These are phyloP conservation scores for Mystacornis crossleyi DNA, from an alignment of 2,113 vertebrate species.

Conservation along the genomic window DNA sequence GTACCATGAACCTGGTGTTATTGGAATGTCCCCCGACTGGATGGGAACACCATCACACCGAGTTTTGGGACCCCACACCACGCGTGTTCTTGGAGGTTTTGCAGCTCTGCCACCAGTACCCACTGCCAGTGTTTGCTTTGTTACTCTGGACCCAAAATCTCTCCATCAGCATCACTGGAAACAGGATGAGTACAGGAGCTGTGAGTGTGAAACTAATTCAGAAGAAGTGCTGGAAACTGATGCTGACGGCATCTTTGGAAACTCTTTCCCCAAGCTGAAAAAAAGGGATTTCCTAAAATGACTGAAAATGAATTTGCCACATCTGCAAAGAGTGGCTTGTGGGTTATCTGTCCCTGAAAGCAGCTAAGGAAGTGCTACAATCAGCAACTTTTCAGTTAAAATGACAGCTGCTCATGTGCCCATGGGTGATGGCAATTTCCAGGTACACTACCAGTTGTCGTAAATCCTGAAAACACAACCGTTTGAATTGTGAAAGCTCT, in stretches of 20 bases:
- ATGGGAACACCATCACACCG: neutral
- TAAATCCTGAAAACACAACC: neutral
- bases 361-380: neutral
- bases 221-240: conserved; percentile 12
- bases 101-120: neutral
- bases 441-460: neutral
- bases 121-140: neutral
- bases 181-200: neutral
- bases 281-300: conserved; percentile 23
- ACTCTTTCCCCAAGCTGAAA: neutral
- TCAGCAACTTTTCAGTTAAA: neutral
- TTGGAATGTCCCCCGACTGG: neutral
- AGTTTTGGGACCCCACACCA: neutral
- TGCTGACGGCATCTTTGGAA: neutral
- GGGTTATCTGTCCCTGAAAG: neutral
- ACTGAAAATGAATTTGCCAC: conserved; percentile 24
- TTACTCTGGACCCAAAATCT: neutral
- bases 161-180: neutral
- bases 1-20: neutral
- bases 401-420: neutral
- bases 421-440: neutral
- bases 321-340: neutral
- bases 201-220: neutral
- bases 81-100: neutral
- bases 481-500: neutral